Conservation (phyloP, 2,113 vertebrate genomes). For the Bostrychus sinensis region DNA sequence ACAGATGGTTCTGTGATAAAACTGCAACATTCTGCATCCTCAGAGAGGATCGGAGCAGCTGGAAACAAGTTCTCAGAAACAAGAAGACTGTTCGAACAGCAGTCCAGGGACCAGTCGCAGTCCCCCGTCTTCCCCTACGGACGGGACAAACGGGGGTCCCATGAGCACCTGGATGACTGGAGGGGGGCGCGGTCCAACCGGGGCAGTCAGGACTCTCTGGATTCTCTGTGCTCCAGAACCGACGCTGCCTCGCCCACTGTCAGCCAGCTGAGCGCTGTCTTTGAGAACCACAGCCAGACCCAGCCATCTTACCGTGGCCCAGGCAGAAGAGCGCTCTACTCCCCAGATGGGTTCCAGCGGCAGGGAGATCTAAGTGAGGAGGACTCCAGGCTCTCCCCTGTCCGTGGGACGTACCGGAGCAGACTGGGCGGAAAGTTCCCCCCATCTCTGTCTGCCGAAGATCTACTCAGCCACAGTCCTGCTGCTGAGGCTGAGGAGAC, state of each 20-base stretch:
- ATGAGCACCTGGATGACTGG: conserved; percentile 89
- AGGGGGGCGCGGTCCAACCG: conserved; percentile 87
- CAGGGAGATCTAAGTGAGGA: conserved; percentile 79
- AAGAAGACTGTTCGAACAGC: conserved; percentile 93
- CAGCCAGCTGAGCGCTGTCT: conserved; percentile 95
- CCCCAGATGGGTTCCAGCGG: conserved; percentile 74
- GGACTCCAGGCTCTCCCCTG: conserved; percentile 78
- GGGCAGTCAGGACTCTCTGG: conserved; percentile 94
- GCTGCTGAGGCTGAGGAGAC: conserved; percentile 61
- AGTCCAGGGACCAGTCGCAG: conserved; percentile 82
- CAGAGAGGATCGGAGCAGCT: conserved; percentile 85
- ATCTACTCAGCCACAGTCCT: conserved; percentile 75
- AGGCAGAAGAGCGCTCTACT: conserved; percentile 80
- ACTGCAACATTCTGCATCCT: conserved; percentile 84
- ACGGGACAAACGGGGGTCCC: conserved; percentile 85
- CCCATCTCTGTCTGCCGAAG: conserved; percentile 76
- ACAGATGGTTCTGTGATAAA: conserved; percentile 87
- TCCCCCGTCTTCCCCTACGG: conserved; percentile 87
- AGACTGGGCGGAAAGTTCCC: conserved; percentile 71
- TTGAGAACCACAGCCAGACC: conserved; percentile 82
- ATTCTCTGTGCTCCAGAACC: conserved; percentile 93
- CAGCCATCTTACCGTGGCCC: conserved; percentile 68
- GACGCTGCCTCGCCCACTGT: conserved; percentile 95
- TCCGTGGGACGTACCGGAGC: conserved; percentile 56
- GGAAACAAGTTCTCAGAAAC: conserved; percentile 95